Conservation (phyloP, 2,888 invertebrate genomes). For the Tetranychus piercei region DNA sequence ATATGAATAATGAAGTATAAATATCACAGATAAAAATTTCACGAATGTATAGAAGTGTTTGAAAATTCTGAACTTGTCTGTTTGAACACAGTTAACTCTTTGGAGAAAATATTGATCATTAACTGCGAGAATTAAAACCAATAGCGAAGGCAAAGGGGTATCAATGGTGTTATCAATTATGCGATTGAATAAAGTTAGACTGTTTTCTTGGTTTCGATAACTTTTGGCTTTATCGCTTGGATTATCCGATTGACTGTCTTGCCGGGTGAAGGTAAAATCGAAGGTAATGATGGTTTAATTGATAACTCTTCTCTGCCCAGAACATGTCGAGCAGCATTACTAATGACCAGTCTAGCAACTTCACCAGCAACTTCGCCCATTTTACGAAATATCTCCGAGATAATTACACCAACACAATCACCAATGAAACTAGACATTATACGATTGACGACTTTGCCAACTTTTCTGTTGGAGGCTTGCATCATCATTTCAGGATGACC, state of each 20-base stretch:
- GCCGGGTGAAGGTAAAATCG: background rate
- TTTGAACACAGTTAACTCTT: too few species aligned
- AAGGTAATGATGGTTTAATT: background rate
- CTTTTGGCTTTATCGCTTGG: background rate
- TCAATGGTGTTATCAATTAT: too few species aligned
- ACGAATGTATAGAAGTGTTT: too few species aligned
- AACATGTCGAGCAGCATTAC: background rate
- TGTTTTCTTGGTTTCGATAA: too few species aligned
- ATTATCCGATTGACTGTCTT: background rate
- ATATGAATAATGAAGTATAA: too few species aligned
- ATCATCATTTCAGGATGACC: background rate
- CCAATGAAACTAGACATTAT: background rate
- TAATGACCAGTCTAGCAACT: background rate
- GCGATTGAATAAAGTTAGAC: too few species aligned
- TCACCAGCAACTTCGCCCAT: slow-evolving; percentile 5
- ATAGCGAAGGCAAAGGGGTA: too few species aligned
- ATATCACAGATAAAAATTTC: too few species aligned
- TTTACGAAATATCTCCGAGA: slow-evolving; percentile 2
- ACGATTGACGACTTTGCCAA: background rate
- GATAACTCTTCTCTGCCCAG: background rate
- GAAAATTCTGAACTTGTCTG: too few species aligned
- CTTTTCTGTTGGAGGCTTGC: background rate
- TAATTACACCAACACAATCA: slow-evolving; percentile 6
- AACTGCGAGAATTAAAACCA: too few species aligned
- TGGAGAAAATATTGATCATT: too few species aligned